Conservation (phyloP, 2,888 invertebrate genomes). For the Caenorhabditis macrosperma region DNA sequence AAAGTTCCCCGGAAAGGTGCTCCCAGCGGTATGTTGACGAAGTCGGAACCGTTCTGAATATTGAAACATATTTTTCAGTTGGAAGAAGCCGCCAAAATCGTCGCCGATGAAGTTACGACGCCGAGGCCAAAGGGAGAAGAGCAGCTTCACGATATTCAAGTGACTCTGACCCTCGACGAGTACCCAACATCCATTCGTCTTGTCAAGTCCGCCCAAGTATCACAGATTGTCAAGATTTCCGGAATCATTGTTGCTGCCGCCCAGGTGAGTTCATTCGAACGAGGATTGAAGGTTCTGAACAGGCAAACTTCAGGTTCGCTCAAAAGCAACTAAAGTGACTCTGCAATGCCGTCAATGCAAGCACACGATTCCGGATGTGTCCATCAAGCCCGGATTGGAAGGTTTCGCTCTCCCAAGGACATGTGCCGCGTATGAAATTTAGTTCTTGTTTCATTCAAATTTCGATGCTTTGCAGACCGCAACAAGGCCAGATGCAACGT, state of each 20-base stretch:
- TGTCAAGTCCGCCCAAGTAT: slow-evolving; percentile 91
- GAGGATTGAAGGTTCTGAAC: too few relatives aligned
- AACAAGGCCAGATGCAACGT: slow-evolving; percentile 89
- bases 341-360: slow-evolving; percentile 95
- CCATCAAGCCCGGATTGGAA: slow-evolving; percentile 94
- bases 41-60: too few relatives aligned
- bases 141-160: slow-evolving; percentile 92
- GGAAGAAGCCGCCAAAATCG: slow-evolving; percentile 96
- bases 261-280: slow-evolving; percentile 81
- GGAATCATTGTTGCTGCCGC: slow-evolving; percentile 96
- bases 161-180: slow-evolving; percentile 81
- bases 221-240: slow-evolving; percentile 92
- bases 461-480: slow-evolving; percentile 86
- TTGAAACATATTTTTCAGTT: slow-evolving; percentile 82
- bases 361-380: slow-evolving; percentile 90
- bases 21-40: slow-evolving; percentile 85
- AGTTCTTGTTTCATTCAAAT: neutral
- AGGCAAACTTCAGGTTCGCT: slow-evolving; percentile 84
- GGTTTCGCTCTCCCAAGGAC: slow-evolving; percentile 95
- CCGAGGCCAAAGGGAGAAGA: slow-evolving; percentile 93
- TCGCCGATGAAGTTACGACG: slow-evolving; percentile 95
- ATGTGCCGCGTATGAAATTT: slow-evolving; percentile 88
- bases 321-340: slow-evolving; percentile 95
- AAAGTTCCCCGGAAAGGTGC: slow-evolving; percentile 93
- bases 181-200: slow-evolving; percentile 73